These are phyloP conservation scores for Lycocerus yunnanus DNA, from an alignment of 2,888 invertebrate genomes.

Conservation along the genomic window DNA sequence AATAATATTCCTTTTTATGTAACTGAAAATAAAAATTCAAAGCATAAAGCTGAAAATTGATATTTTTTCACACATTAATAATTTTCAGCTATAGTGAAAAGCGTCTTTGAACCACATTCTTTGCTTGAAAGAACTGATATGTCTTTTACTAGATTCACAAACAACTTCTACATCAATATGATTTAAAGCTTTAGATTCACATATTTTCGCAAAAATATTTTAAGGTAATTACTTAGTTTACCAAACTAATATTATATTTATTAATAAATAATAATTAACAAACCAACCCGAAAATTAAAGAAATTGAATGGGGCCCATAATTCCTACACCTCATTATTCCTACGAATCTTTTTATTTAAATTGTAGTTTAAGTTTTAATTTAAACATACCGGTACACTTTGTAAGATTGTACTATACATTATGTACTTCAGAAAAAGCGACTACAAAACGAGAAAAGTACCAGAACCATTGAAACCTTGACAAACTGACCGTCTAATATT, in stretches of 20 bases:
- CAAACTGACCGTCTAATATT: too few relatives aligned
- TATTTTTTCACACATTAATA: slow-evolving; percentile 2
- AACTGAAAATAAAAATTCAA: neutral
- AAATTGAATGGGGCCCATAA: too few relatives aligned
- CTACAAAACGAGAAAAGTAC: too few relatives aligned
- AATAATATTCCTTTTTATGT: neutral
- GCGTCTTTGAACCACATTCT: slow-evolving; percentile 1
- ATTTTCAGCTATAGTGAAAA: neutral
- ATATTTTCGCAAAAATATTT: neutral
- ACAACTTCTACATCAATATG: neutral
- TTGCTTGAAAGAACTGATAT: neutral
- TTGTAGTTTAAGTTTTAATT: too few relatives aligned
- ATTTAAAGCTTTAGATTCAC: neutral
- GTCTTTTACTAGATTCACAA: neutral
- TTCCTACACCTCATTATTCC: too few relatives aligned
- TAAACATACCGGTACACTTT: too few relatives aligned
- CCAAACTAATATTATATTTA: neutral
- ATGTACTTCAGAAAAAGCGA: too few relatives aligned
- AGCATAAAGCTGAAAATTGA: neutral
- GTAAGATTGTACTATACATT: too few relatives aligned
- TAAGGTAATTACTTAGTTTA: neutral
- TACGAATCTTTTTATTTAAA: too few relatives aligned
- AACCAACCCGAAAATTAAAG: too few relatives aligned
- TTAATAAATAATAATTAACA: neutral
- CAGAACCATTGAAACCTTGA: too few relatives aligned